These are phyloP conservation scores for Acipenser transmontanus DNA, from an alignment of 2,797 vertebrate species.

Conservation along the genomic window DNA sequence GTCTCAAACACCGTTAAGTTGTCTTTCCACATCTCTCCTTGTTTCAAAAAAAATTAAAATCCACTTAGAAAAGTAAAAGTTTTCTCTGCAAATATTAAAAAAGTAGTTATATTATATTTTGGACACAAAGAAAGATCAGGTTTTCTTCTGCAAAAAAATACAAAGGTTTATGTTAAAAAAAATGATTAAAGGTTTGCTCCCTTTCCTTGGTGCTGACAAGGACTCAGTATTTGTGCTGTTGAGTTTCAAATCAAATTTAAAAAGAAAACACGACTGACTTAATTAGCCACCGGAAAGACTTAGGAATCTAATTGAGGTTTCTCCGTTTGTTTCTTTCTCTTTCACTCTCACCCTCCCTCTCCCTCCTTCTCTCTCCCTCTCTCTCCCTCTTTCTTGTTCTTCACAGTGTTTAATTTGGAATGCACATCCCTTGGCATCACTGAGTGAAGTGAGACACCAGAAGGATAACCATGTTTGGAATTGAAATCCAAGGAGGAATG, in stretches of 20 bases:
- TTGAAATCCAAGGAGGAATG: constrained; percentile 91
- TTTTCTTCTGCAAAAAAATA: no score
- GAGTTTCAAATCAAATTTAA: no score
- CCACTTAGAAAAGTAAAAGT: constrained; percentile 19
- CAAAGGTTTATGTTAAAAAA: no score
- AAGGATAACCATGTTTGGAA: constrained; percentile 99
- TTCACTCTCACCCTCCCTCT: constrained; percentile 27
- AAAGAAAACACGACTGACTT: background rate
- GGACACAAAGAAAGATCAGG: no score
- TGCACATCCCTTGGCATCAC: constrained; percentile 67
- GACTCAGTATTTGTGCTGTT: no score
- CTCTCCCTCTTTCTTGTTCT: constrained; percentile 32
- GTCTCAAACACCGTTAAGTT: constrained; percentile 54
- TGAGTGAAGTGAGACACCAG: constrained; percentile 65
- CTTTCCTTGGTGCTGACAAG: no score
- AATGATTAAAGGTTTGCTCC: no score
- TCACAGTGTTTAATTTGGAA: constrained; percentile 54
- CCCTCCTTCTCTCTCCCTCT: constrained; percentile 22
- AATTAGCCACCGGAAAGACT: background rate
- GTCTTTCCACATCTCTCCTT: constrained; percentile 47
- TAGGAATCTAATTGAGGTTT: constrained; percentile 4
- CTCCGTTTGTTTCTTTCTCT: constrained; percentile 30
- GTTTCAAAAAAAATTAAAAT: background rate
- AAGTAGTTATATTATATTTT: no score
- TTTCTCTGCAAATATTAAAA: no score